Conservation (phyloP, 2,797 vertebrate genomes). For the Chiloscyllium punctatum region DNA sequence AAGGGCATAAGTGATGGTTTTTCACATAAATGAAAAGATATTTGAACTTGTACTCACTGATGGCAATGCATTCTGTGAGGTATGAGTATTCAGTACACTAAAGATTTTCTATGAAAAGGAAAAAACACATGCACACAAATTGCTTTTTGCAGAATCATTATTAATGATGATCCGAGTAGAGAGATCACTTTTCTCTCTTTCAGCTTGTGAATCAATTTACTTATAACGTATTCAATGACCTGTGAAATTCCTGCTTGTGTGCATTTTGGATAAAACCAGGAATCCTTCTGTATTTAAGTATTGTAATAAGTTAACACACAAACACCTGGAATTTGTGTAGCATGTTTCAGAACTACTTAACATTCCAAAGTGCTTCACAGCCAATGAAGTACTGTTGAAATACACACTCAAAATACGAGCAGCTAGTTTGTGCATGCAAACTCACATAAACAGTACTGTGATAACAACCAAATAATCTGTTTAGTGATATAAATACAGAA, state of each 20-base stretch:
- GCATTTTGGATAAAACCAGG: background rate
- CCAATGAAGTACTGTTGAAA: background rate
- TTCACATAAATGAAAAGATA: background rate
- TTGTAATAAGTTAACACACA: background rate
- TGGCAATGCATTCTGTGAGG: background rate
- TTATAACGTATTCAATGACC: background rate
- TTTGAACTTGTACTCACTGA: background rate
- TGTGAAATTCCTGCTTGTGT: background rate
- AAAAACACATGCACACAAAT: background rate
- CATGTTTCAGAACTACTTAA: no score
- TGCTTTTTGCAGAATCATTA: background rate
- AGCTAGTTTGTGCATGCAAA: background rate
- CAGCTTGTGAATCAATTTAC: background rate
- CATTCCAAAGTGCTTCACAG: background rate
- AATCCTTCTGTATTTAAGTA: background rate
- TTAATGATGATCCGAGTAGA: background rate
- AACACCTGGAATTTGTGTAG: no score
- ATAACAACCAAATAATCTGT: background rate
- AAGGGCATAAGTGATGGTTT: background rate
- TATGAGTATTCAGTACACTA: background rate
- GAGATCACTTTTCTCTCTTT: background rate
- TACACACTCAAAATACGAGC: background rate
- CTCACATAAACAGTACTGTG: background rate
- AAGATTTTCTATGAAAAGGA: background rate
- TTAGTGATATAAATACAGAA: no score